phyloP scores from a whole-genome alignment of 2,888 invertebrate species.

The Apantesis nais region DNA sequence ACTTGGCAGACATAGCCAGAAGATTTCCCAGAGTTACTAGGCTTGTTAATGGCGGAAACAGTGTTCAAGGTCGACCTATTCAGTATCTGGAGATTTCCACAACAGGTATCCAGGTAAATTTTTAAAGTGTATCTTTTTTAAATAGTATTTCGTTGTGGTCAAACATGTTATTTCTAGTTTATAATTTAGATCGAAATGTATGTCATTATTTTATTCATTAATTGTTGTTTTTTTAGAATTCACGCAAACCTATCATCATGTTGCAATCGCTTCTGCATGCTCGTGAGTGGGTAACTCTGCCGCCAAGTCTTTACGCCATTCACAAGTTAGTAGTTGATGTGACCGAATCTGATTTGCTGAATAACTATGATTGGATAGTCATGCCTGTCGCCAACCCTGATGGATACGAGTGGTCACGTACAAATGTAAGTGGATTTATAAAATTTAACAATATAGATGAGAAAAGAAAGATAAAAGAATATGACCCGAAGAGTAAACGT shows the following conservation, averaged over 20 bases:
- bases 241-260: constrained; percentile 83
- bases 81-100: constrained; percentile 18
- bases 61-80: constrained; percentile 15
- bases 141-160: background rate
- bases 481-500: background rate
- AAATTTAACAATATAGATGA: background rate
- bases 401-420: constrained; percentile 87
- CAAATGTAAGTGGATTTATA: constrained; percentile 58
- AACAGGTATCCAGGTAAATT: constrained; percentile 10
- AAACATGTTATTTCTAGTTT: too few relatives aligned
- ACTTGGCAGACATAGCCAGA: constrained; percentile 9
- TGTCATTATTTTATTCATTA: too few relatives aligned
- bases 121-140: background rate
- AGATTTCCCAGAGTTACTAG: constrained; percentile 10
- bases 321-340: constrained; percentile 87
- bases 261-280: constrained; percentile 87
- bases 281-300: constrained; percentile 90
- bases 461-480: background rate
- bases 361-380: constrained; percentile 88
- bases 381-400: constrained; percentile 90
- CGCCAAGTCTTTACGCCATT: constrained; percentile 88
- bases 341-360: constrained; percentile 79
- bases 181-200: too few relatives aligned
- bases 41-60: constrained; percentile 8
- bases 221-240: constrained; percentile 53